Evolutionary conservation across 2,113 vertebrate genomes (phyloP), one percentile per base, ranked within the genome.

Genomic region (Oxygymnocypris stewartii): DNA sequence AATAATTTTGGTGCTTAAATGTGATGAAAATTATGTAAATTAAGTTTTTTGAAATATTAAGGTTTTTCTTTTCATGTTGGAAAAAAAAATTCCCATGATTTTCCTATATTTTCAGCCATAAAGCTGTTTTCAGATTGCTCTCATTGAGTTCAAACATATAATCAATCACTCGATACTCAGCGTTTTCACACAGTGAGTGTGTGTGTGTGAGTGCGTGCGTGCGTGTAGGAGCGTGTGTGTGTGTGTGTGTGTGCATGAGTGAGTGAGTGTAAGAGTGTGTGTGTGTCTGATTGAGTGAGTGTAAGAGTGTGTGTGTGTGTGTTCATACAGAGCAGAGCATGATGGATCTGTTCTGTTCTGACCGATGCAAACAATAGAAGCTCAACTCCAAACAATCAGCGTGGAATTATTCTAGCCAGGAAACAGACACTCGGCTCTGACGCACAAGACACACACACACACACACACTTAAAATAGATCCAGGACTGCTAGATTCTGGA

Each of bases 301-400:
- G 40, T 42, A 6, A 6, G 35, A 37, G 40, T 42, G 40, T 42
- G 40, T 42, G 40, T 31, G 57, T 57, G 54, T 76, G 57, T 83
- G 80, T 75, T 20, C 4, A 8, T 4, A 35, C 13, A 3, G 16
- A 71, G 69, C 7, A 49, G 12, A 37, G 23, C 8, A 93, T 95
- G 95, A 96, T 92, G 93, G 94, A 93, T 92, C 92, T 93, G 92
- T 92, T 92, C 92, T 92, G 92, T 92, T 92, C 89, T 87, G 89
- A 93, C 90, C 86, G 91, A 92, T 44, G 92, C 93, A 90, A 95
- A 96, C 95, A 97, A 95, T 95, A 93, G 94, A 88, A 86, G 92
- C 87, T 94, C 94, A 93, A 94, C 95, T 95, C 95, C 95, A 96
- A 97, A 97, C 96, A 96, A 96, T 95, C 91, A 90, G 92, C 93